These are phyloP conservation scores for Eudyptes chrysolophus DNA, from an alignment of 2,113 vertebrate genomes.

Conservation along the genomic window DNA sequence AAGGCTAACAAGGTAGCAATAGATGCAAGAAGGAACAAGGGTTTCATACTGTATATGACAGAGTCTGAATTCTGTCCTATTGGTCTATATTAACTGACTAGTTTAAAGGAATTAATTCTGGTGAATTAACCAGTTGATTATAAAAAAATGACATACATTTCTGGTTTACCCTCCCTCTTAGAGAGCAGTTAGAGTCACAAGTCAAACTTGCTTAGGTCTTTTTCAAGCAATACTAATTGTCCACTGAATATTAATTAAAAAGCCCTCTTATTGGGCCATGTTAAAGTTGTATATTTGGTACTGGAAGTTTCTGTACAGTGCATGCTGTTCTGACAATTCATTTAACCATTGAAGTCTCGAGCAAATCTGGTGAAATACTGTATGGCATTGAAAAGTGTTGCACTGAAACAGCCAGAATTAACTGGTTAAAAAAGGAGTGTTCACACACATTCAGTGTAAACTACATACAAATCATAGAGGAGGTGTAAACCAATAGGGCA, in stretches of 20 bases:
- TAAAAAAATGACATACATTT: neutral
- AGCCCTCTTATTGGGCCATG: neutral
- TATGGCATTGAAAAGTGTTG: neutral
- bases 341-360: neutral
- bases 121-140: neutral
- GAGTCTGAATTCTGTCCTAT: neutral
- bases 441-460: neutral
- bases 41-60: neutral
- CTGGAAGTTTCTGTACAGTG: neutral
- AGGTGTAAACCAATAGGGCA: neutral
- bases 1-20: neutral
- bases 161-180: neutral
- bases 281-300: neutral
- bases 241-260: neutral
- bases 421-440: neutral
- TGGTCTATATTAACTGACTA: neutral
- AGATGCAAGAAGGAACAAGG: neutral
- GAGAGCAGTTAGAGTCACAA: neutral
- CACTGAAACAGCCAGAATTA: neutral
- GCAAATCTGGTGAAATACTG: neutral
- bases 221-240: neutral
- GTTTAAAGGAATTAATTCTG: neutral
- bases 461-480: neutral
- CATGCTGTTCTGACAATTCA: neutral
- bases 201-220: neutral